A percentile compares a stretch with the other conserved stretches of the same genome.
phyloP scores from a whole-genome alignment of 1,140 invertebrate genomes.

The Ridgeia piscesae region DNA sequence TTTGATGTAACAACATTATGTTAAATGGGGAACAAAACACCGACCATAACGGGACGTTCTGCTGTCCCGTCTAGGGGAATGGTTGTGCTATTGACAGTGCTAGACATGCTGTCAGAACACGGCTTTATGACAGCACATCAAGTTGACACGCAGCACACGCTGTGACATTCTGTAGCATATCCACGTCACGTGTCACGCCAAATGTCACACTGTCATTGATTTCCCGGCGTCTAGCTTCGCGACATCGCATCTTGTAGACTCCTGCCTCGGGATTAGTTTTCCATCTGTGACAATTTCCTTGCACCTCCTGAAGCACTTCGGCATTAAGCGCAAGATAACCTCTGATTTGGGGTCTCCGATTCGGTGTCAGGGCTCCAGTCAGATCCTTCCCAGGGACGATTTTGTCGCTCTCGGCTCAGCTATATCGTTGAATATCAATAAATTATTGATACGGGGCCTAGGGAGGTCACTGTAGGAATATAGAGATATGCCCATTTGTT shows the following conservation, averaged over 20 bases:
- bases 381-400: neutral
- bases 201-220: neutral
- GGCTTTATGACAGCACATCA: neutral
- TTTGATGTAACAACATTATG: no score
- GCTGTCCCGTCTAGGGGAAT: no score
- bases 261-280: neutral
- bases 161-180: neutral
- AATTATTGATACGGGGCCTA: neutral
- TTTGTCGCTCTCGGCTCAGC: neutral
- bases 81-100: no score
- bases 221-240: neutral
- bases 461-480: neutral
- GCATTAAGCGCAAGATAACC: neutral
- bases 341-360: neutral
- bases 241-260: neutral
- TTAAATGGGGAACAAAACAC: no score
- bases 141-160: neutral
- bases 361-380: neutral
- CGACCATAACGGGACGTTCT: no score
- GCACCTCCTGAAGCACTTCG: neutral
- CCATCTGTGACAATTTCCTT: neutral
- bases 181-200: neutral
- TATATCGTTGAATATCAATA: neutral
- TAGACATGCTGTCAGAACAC: neutral
- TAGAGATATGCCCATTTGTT: neutral